Evolutionary conservation across 1,140 invertebrate species (phyloP).

Genomic region (Asbolus verrucosus): DNA sequence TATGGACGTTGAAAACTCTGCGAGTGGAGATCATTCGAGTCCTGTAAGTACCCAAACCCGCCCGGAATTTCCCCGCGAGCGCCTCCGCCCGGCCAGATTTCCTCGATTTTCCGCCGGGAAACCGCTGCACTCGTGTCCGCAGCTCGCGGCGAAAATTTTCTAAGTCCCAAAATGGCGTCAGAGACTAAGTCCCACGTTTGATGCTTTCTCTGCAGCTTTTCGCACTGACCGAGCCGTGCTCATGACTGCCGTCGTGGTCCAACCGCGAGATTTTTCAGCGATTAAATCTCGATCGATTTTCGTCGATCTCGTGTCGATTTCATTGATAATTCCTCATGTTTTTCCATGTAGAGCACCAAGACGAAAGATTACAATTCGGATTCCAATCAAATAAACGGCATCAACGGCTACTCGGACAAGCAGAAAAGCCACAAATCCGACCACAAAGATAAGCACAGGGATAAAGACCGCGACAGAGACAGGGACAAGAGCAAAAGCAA

Average conservation of each 20-base stretch:
- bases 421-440: slow-evolving; percentile 78
- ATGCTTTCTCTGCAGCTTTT: background rate
- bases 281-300: background rate
- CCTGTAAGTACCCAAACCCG: slow-evolving; percentile 59
- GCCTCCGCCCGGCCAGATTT: slow-evolving; percentile 51
- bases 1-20: slow-evolving; percentile 62
- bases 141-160: slow-evolving; percentile 75
- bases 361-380: slow-evolving; percentile 60
- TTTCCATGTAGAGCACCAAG: slow-evolving; percentile 38
- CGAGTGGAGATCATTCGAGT: slow-evolving; percentile 55
- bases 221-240: no score
- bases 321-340: slow-evolving; percentile 46
- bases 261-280: slow-evolving; percentile 1
- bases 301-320: background rate
- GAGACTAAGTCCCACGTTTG: slow-evolving; percentile 73
- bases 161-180: slow-evolving; percentile 89
- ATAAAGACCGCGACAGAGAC: slow-evolving; percentile 63
- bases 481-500: slow-evolving; percentile 76
- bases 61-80: slow-evolving; percentile 50
- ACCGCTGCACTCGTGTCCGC: slow-evolving; percentile 58
- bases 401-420: slow-evolving; percentile 76
- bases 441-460: slow-evolving; percentile 75
- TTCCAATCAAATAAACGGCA: slow-evolving; percentile 75
- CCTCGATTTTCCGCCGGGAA: slow-evolving; percentile 28
- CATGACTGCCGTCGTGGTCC: no score